Conservation (phyloP, 1,140 invertebrate species). For the Drosophila kohkoa region DNA sequence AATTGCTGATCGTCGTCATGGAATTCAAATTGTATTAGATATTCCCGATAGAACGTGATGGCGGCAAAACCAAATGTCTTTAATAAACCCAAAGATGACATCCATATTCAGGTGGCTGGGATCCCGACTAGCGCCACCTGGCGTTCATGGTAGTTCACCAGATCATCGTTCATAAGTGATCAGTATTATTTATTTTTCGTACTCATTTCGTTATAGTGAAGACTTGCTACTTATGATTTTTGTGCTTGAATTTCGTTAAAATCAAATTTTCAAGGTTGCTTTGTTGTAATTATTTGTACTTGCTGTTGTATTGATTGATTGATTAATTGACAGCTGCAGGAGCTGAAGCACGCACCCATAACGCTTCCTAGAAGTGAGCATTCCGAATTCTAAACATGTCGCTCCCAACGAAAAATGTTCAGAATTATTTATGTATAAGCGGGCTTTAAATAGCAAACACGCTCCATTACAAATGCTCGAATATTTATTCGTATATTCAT, state of each 20-base stretch:
- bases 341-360: not conserved
- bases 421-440: constrained; percentile 27
- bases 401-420: not conserved
- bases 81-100: too few relatives aligned
- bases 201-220: not conserved
- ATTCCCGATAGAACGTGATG: too few relatives aligned
- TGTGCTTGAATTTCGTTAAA: too few relatives aligned
- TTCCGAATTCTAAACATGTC: constrained; percentile 38
- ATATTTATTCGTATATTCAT: constrained; percentile 4
- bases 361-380: constrained; percentile 14
- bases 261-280: not conserved
- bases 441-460: not conserved
- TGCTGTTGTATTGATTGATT: not conserved
- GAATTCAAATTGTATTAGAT: constrained; percentile 10
- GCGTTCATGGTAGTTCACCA: too few relatives aligned
- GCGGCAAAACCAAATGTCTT: too few relatives aligned
- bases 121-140: too few relatives aligned
- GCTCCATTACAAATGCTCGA: not conserved
- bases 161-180: too few relatives aligned
- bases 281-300: constrained; percentile 13
- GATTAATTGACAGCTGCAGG: constrained; percentile 18
- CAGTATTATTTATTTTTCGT: not conserved
- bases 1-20: constrained; percentile 48
- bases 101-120: not conserved
- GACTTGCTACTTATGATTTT: not conserved